Evolutionary conservation across 2,888 invertebrate species (phyloP).

Genomic region (Scelioninae gen. 1): DNA sequence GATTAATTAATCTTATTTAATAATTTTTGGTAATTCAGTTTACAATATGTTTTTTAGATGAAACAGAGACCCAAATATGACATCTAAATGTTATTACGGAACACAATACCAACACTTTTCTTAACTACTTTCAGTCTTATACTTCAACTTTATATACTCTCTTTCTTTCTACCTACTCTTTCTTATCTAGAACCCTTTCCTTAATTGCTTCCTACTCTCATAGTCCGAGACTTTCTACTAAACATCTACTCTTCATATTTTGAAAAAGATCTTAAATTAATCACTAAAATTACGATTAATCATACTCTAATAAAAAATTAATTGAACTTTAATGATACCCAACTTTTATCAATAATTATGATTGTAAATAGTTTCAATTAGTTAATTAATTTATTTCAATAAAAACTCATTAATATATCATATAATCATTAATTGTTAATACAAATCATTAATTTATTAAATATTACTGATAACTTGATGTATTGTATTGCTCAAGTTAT

Average conservation of each 20-base stretch:
- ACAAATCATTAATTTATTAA: background rate
- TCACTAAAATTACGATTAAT: slow-evolving; percentile 12
- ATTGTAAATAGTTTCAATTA: background rate
- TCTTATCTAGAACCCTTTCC: slow-evolving; percentile 46
- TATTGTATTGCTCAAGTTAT: background rate
- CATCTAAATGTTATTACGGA: slow-evolving; percentile 40
- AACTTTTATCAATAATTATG: background rate
- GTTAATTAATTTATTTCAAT: background rate
- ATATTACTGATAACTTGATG: background rate
- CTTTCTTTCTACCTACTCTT: slow-evolving; percentile 51
- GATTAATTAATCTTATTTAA: too few relatives aligned
- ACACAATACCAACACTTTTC: slow-evolving; percentile 30
- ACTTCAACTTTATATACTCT: slow-evolving; percentile 34
- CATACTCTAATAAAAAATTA: background rate
- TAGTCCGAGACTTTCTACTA: slow-evolving; percentile 42
- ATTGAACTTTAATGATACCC: slow-evolving; percentile 4
- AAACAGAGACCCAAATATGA: slow-evolving; percentile 23
- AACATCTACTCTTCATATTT: slow-evolving; percentile 32
- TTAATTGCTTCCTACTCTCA: slow-evolving; percentile 59
- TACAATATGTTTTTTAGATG: background rate
- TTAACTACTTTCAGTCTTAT: slow-evolving; percentile 40
- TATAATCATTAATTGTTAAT: too few relatives aligned
- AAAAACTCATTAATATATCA: background rate
- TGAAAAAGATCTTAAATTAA: slow-evolving; percentile 38
- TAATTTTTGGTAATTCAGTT: too few relatives aligned